Evolutionary conservation across 2,888 invertebrate genomes (phyloP), one percentile per base, ranked within the genome.

Genomic region (Cataglyphis cursor): DNA sequence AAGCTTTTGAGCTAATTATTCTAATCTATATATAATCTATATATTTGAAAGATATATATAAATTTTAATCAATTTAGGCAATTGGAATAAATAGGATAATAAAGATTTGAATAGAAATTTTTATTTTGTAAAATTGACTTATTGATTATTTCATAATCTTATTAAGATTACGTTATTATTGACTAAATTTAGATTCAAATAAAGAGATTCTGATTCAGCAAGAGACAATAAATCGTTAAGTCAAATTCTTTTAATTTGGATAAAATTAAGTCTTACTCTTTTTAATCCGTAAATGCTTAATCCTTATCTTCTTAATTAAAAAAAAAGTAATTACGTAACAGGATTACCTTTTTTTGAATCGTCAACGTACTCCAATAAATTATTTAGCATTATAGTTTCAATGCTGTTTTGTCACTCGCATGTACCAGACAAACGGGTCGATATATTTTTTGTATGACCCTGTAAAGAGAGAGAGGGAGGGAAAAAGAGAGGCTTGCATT

Each of bases 361-460:
- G 35, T 21, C 21, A 66, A 21, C 6, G 18, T 48, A 4, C 21
- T 10, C 31, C 35, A 24, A 38, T 28, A 35, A 44, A 31, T 3
- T 10, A 10, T 1, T 31, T 28, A n/a, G 3, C 18, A n/a, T n/a
- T 38, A 9, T 21, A 54, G 15, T 24, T 59, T 10, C 31, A n/a
- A 44, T 28, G 1, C 3, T 12, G 31, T 35, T 70, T 18, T 15
- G 21, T 28, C 28, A 54, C 6, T 15, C n/a, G 21, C 18, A 2
- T 66, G 28, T 12, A 65, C 2, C 3, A 10, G 9, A 66, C 24
- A 66, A 21, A 3, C 2, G n/a, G n/a, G 41, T 64, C 51, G 24
- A 75, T 21, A 24, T 66, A 41, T 66, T 80, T 78, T 68, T 80
- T 51, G 54, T 44, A 65, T 31, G 44, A 54, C 70, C 62, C 51